These are phyloP conservation scores for Pachypanchax playfairii DNA, from an alignment of 2,113 vertebrate species.

Conservation along the genomic window DNA sequence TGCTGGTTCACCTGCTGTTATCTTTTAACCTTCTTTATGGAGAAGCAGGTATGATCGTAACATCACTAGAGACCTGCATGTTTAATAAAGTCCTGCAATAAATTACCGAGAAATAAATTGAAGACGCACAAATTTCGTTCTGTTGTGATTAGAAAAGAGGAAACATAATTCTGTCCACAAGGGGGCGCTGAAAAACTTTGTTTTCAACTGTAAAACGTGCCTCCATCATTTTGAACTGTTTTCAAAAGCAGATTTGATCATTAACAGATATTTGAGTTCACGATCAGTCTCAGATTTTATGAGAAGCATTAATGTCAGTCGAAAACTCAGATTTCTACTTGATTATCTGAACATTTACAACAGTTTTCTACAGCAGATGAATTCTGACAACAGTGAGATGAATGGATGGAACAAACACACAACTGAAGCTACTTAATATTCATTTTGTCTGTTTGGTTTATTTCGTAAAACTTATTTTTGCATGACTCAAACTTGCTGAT, in stretches of 20 bases:
- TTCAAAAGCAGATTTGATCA: too few relatives aligned
- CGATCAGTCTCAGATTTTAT: too few relatives aligned
- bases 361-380: background rate
- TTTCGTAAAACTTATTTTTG: too few relatives aligned
- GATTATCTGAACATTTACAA: constrained; percentile 8
- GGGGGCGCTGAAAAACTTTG: constrained; percentile 19
- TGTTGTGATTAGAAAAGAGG: background rate
- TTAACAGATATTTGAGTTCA: too few relatives aligned
- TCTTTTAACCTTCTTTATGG: background rate
- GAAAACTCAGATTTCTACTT: background rate
- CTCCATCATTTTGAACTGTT: background rate
- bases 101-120: background rate
- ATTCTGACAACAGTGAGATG: background rate
- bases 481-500: too few relatives aligned
- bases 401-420: background rate
- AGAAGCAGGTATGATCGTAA: background rate
- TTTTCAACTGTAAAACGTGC: background rate
- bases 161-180: constrained; percentile 7
- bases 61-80: background rate
- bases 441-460: background rate
- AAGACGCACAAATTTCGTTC: too few relatives aligned
- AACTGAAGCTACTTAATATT: constrained; percentile 1
- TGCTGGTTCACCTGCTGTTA: constrained; percentile 6
- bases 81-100: background rate
- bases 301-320: too few relatives aligned